phyloP scores from a whole-genome alignment of 2,888 invertebrate species.

The Pandemis heparana region DNA sequence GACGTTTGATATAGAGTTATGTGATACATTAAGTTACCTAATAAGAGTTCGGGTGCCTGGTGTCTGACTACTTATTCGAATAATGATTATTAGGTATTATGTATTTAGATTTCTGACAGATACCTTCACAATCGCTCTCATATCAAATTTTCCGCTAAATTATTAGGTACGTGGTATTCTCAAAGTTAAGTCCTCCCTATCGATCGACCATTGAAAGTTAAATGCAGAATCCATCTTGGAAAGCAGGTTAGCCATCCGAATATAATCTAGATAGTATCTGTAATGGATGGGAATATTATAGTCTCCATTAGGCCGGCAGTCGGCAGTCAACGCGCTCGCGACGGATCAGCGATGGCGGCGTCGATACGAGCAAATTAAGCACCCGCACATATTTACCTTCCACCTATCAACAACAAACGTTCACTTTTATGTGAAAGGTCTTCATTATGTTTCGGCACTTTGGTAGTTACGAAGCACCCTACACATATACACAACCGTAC shows the following conservation, averaged over 20 bases:
- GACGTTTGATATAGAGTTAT: slow-evolving; percentile 42
- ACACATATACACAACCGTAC: slow-evolving; percentile 47
- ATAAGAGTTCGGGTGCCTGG: background rate
- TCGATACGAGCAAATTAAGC: slow-evolving; percentile 34
- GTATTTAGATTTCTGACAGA: too few species aligned
- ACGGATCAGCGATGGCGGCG: slow-evolving; percentile 19
- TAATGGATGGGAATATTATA: slow-evolving; percentile 30
- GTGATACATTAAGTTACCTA: background rate
- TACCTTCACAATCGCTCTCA: too few species aligned
- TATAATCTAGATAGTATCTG: slow-evolving; percentile 30
- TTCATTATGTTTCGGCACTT: slow-evolving; percentile 38
- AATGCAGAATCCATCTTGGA: slow-evolving; percentile 12
- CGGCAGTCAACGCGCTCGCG: slow-evolving; percentile 9
- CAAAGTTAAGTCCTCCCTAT: slow-evolving; percentile 11
- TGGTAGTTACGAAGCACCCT: slow-evolving; percentile 33
- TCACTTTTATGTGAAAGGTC: slow-evolving; percentile 43
- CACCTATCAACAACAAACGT: slow-evolving; percentile 41
- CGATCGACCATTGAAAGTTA: slow-evolving; percentile 2
- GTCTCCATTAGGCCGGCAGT: slow-evolving; percentile 20
- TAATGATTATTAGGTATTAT: too few species aligned
- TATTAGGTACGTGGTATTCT: background rate
- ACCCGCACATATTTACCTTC: slow-evolving; percentile 36
- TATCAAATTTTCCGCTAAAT: too few species aligned
- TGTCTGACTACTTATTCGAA: too few species aligned
- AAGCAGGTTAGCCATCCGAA: slow-evolving; percentile 23